Evolutionary conservation across 2,888 invertebrate species (phyloP), one percentile per base, ranked within the genome.

Genomic region (Norana najaformis): DNA sequence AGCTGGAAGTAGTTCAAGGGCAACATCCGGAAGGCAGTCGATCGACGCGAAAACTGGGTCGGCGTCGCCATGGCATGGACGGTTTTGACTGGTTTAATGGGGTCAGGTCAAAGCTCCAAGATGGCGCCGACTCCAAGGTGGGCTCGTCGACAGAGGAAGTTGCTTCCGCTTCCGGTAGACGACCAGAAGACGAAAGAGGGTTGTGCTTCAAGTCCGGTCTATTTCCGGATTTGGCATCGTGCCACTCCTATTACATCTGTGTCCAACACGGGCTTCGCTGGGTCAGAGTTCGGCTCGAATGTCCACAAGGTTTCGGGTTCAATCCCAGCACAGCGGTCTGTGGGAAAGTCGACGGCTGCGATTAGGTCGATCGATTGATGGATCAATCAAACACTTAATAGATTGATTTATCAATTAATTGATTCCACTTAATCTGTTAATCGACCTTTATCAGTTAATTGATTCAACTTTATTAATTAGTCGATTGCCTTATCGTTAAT

Each of bases 191-290:
- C 36, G 85, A n/a, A 88, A 47, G 53, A 30, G 41, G 82, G 23
- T 34, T 53, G 38, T 92, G 92, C 89, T 37, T 38, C 83, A 85
- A 35, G 20, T 69, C 91, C 35, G 92, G 92, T 14, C 37, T 92
- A 88, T 90, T 83, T 69, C 38, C 90, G 18, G 90, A 92, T 89
- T 89, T 91, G 18, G 38, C 36, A 16, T 89, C 89, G n/a, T 92
- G 92, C 53, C 38, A n/a, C 8, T 37, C 36, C 16, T 92, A 92
- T 90, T 91, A 53, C 85, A 88, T 92, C 23, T 92, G 92, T 89
- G 89, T 92, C 69, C 90, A 88, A 47, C 92, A 91, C 89, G 91
- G 89, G 37, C 8, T 41, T 30, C 83, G 89, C 23, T 90, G 90
- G 91, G 83, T 69, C 88, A 90, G 85, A 23, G 83, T 91, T 38